Base-by-base conservation (phyloP, 1,140 invertebrate genomes). In the Heterodera schachtii region DNA sequence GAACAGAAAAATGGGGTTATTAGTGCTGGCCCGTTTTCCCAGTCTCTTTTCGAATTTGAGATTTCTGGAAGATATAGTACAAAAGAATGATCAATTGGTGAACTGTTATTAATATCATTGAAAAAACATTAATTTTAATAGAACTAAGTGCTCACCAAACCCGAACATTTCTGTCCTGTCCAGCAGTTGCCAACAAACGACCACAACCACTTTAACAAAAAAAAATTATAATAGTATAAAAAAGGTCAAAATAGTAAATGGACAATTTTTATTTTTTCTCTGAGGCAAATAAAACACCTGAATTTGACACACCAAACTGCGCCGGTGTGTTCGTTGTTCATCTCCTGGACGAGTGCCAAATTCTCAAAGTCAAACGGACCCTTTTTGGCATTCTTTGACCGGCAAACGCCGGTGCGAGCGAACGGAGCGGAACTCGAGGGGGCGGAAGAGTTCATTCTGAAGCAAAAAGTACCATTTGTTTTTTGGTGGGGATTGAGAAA, bases 291-390 rank as follows among this genome's bases (percentile, higher is more conserved):
- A 1, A 31, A 31, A 31, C 31, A 94, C 71, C 96, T 97, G 90
- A 98, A 98, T 91, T 98, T 98, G 94, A 98, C 97, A 84, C 95
- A 97, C 97, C 97, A 99, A 84, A 98, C 94, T 4, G 97, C 95
- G 49, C 95, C 95, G 7, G 93, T 93, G 90, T 98, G 95, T 86
- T 95, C 95, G 1, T 94, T 93, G 73, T 85, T 90, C 5, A 85
- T 93, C 89, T 96, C 95, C 91, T 94, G 94, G 3, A 94, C 92
- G 82, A 94, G 92, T 88, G 93, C 91, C 5, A 94, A 90, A 81
- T 94, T 93, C 80, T 95, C 94, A 91, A 97, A 98, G 88, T 98
- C 96, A 90, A 95, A 96, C 0, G 96, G 96, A 2, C 96, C 96
- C 91, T 98, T 98, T 90, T 98, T 87, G 13, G 83, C 70, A 69